Evolutionary conservation across 2,797 vertebrate species (phyloP).

Genomic region (Okamejei kenojei): DNA sequence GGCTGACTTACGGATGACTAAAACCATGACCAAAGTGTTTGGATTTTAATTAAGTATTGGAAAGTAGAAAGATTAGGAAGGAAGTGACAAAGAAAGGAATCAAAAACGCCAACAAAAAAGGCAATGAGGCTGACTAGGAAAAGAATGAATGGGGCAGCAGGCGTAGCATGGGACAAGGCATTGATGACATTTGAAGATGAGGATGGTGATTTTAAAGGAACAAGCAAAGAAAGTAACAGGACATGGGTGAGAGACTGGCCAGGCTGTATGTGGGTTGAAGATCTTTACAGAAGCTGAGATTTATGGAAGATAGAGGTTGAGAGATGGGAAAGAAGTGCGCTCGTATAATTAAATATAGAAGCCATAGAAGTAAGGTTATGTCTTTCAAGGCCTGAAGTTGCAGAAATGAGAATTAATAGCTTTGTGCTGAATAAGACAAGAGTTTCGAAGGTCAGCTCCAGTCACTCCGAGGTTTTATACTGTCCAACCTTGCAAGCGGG

Average conservation of each 20-base stretch:
- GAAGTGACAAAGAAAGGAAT: background rate
- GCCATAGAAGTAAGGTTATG: background rate
- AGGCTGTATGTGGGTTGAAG: background rate
- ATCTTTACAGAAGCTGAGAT: background rate
- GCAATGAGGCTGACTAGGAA: background rate
- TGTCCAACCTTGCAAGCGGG: background rate
- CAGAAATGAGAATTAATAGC: background rate
- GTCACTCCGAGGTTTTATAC: background rate
- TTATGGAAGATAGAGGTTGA: background rate
- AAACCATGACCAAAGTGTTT: background rate
- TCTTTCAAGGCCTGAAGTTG: background rate
- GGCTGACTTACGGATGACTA: background rate
- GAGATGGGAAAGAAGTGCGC: background rate
- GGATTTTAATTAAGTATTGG: no score
- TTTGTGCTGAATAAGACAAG: background rate
- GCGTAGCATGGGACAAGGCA: background rate
- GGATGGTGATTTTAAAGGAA: background rate
- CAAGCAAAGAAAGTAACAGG: background rate
- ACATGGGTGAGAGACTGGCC: background rate
- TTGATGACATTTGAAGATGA: background rate
- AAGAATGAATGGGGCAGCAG: background rate
- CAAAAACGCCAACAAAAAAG: background rate
- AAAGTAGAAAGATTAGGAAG: background rate
- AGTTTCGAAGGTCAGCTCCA: background rate
- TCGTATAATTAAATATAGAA: background rate